A percentile compares a stretch with the other conserved stretches of the same genome.
Conservation (phyloP, 2,113 vertebrate genomes). For the Pionites leucogaster region DNA sequence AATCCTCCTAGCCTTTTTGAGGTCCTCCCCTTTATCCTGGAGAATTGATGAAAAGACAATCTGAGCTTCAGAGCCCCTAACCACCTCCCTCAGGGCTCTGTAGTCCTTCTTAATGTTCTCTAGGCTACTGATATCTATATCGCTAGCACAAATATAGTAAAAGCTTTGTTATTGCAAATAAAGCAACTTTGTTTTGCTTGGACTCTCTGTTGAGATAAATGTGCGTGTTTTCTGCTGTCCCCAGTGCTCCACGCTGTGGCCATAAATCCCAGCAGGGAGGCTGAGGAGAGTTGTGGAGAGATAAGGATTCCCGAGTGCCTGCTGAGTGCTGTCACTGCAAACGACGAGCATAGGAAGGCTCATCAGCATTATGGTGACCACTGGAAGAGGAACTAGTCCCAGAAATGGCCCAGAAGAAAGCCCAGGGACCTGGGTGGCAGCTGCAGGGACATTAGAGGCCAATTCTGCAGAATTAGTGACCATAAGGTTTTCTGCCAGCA, state of each 20-base stretch:
- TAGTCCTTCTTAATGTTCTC: not conserved
- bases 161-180: not conserved
- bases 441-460: rapidly evolving
- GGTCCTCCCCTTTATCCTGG: too few relatives aligned
- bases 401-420: not conserved
- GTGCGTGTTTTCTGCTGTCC: not conserved
- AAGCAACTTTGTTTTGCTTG: not conserved
- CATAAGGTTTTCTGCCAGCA: not conserved
- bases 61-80: too few relatives aligned
- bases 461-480: not conserved
- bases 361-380: not conserved
- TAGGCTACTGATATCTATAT: not conserved
- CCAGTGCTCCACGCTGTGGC: rapidly evolving
- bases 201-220: rapidly evolving
- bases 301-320: rapidly evolving
- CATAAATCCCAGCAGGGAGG: rapidly evolving
- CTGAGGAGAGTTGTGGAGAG: not conserved
- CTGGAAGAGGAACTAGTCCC: not conserved
- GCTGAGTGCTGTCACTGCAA: rapidly evolving
- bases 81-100: not conserved
- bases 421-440: not conserved
- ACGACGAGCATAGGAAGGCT: not conserved
- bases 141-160: not conserved
- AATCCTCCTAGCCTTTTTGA: too few relatives aligned
- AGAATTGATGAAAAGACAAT: too few relatives aligned